A percentile compares a stretch with the other conserved stretches of the same genome.
phyloP scores from a whole-genome alignment of 2,113 vertebrate species.

The Chaetops frenatus region DNA sequence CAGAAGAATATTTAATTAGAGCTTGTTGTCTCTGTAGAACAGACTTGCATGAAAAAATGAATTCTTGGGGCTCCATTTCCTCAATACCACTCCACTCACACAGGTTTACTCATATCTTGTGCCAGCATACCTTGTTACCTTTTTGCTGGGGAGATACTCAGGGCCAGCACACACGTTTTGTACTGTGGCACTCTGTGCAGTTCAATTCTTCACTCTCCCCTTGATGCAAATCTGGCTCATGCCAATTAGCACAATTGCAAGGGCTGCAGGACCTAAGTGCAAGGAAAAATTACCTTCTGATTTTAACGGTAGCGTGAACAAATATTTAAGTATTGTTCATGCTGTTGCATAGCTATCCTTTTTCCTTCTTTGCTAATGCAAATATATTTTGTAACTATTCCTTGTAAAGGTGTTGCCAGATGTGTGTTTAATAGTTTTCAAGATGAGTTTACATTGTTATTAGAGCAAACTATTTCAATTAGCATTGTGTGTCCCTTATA shows the following conservation, averaged over 20 bases:
- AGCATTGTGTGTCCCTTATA: background rate
- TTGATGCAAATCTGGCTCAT: background rate
- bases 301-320: background rate
- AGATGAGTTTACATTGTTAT: background rate
- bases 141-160: background rate
- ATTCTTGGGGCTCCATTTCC: background rate
- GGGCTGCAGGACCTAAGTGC: background rate
- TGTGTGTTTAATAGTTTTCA: background rate
- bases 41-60: background rate
- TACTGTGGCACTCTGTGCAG: background rate
- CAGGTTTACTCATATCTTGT: background rate
- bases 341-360: background rate
- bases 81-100: background rate
- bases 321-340: background rate
- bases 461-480: background rate
- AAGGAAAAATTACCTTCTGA: background rate
- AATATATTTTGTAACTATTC: background rate
- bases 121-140: background rate
- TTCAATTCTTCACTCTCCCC: background rate
- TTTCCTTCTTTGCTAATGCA: background rate
- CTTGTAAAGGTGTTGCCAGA: background rate
- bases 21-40: background rate
- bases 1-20: background rate
- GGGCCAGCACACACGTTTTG: background rate
- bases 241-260: background rate